Evolutionary conservation across 2,113 vertebrate species (phyloP).

Genomic region (Triplophysa tibetana): DNA sequence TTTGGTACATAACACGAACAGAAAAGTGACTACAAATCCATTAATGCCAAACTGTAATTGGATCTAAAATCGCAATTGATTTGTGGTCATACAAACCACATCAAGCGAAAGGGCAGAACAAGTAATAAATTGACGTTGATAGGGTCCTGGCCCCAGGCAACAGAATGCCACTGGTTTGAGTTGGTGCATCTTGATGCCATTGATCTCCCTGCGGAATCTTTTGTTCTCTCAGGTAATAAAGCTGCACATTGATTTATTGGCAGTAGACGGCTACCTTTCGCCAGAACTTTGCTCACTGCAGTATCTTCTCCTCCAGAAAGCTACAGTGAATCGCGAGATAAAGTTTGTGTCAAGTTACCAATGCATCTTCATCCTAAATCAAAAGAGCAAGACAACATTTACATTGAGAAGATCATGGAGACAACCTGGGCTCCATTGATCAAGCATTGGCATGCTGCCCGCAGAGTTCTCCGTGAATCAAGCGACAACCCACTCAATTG

Average conservation of each 20-base stretch:
- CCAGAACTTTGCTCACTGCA: slow-evolving; percentile 58
- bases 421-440: slow-evolving; percentile 33
- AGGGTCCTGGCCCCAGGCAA: slow-evolving; percentile 48
- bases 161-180: slow-evolving; percentile 64
- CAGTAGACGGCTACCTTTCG: slow-evolving; percentile 68
- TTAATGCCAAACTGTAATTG: slow-evolving; percentile 62
- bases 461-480: not conserved
- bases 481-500: slow-evolving; percentile 10
- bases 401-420: slow-evolving; percentile 36
- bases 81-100: slow-evolving; percentile 67
- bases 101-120: slow-evolving; percentile 66
- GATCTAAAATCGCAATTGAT: slow-evolving; percentile 71
- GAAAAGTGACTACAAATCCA: slow-evolving; percentile 55
- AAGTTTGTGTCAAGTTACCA: slow-evolving; percentile 28
- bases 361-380: slow-evolving; percentile 37
- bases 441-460: slow-evolving; percentile 10
- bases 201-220: slow-evolving; percentile 71
- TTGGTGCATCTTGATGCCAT: slow-evolving; percentile 59
- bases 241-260: slow-evolving; percentile 76
- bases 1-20: slow-evolving; percentile 21
- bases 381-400: slow-evolving; percentile 40
- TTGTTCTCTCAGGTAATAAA: slow-evolving; percentile 79
- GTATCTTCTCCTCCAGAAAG: slow-evolving; percentile 49
- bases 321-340: not conserved
- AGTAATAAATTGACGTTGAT: slow-evolving; percentile 72